These are phyloP conservation scores for Crotalus helleri DNA, from an alignment of 2,113 vertebrate species.

Conservation along the genomic window DNA sequence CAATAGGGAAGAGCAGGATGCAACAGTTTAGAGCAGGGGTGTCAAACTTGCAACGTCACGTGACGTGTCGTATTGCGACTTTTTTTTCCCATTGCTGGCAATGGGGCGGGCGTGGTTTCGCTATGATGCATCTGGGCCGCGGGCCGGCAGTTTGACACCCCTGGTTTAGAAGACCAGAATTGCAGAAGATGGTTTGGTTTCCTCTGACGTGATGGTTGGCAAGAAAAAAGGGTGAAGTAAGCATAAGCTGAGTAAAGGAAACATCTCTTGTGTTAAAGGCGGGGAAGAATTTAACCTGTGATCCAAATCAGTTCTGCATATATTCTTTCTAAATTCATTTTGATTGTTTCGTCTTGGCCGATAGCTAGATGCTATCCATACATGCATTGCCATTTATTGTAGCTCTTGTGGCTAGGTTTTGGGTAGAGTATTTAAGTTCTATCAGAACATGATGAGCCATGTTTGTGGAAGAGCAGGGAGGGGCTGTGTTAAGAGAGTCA, in stretches of 20 bases:
- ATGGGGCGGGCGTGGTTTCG: no score
- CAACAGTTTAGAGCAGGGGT: neutral
- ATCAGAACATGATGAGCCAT: neutral
- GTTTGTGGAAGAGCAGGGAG: neutral
- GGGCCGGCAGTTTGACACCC: no score
- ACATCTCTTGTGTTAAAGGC: neutral
- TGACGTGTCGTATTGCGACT: no score
- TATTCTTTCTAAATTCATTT: neutral
- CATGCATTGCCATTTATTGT: neutral
- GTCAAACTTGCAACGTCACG: no score
- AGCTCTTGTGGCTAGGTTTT: neutral
- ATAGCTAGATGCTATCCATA: neutral
- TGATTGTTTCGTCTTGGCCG: neutral
- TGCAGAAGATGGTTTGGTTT: neutral
- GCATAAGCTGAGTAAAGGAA: neutral
- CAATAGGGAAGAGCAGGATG: accelerated
- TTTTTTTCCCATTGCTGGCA: no score
- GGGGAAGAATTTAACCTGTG: neutral
- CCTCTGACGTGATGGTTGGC: neutral
- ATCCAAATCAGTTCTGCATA: no score
- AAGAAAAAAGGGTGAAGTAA: neutral
- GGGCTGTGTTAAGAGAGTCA: no score
- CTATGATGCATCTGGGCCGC: no score
- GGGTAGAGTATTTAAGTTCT: neutral
- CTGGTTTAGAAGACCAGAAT: neutral